Percentiles rank a stretch among this genome's conserved stretches.
Conservation (phyloP, 1,140 invertebrate genomes). For the Nephotettix cincticeps region DNA sequence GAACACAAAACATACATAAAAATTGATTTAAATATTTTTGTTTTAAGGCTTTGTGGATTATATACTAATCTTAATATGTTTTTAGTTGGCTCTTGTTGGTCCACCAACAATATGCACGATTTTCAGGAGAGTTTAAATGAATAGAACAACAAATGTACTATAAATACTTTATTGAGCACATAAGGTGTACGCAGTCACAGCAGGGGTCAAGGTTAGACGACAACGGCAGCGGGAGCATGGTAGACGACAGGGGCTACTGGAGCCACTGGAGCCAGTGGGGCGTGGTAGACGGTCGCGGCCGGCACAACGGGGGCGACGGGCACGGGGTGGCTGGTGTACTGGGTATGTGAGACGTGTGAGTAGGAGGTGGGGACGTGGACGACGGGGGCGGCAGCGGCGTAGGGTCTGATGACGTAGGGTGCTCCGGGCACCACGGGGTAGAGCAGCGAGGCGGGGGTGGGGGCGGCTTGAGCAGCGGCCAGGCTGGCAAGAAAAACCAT, state of each 20-base stretch:
- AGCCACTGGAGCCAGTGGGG: no score
- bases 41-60: no score
- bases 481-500: not conserved
- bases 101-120: no score
- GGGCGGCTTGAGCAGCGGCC: not conserved
- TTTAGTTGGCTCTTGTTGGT: no score
- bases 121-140: no score
- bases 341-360: slow-evolving; percentile 6
- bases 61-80: no score
- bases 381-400: not conserved
- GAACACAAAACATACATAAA: no score
- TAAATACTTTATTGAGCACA: not conserved
- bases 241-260: not conserved
- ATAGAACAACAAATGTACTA: not conserved
- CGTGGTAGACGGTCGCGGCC: not conserved
- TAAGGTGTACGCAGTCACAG: not conserved
- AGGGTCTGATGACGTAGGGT: not conserved
- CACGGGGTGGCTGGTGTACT: not conserved
- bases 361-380: not conserved
- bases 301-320: not conserved
- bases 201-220: not conserved
- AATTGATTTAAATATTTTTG: no score
- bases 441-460: not conserved
- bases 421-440: not conserved
- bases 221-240: not conserved